Conservation (phyloP, 2,888 invertebrate species). For the Diaphora mendica region DNA sequence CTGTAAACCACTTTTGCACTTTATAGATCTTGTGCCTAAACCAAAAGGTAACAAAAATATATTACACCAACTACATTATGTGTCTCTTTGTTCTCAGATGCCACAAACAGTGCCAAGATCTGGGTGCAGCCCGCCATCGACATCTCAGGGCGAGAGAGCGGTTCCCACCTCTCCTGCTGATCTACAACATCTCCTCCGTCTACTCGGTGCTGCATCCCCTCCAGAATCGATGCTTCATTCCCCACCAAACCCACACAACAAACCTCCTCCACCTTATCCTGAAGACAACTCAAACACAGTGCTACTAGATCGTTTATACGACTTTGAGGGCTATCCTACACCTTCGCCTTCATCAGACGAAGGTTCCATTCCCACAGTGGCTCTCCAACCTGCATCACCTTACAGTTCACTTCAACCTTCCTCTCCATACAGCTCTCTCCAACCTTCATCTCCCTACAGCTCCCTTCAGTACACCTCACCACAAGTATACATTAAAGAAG, state of each 20-base stretch:
- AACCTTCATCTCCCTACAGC: conserved; percentile 56
- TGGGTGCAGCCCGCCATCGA: conserved; percentile 91
- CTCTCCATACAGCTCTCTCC: conserved; percentile 80
- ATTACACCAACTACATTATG: neutral
- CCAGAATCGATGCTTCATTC: conserved; percentile 82
- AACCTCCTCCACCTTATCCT: conserved; percentile 79
- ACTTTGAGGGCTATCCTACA: conserved; percentile 81
- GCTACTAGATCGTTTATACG: conserved; percentile 82
- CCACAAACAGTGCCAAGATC: conserved; percentile 93
- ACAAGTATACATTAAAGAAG: conserved; percentile 82
- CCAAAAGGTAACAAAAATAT: neutral
- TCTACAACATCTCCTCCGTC: conserved; percentile 79
- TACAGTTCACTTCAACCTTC: conserved; percentile 86
- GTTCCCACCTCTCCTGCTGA: conserved; percentile 86
- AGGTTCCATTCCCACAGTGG: conserved; percentile 85
- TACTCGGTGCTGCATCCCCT: conserved; percentile 82
- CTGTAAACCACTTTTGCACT: neutral
- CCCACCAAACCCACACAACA: conserved; percentile 77
- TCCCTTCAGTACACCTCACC: conserved; percentile 67
- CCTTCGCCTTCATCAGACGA: conserved; percentile 85
- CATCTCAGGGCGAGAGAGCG: conserved; percentile 89
- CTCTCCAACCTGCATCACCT: conserved; percentile 86
- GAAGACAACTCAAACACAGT: conserved; percentile 69
- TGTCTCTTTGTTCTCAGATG: conserved; percentile 88
- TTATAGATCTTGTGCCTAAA: neutral